Percentiles rank a stretch among this genome's conserved stretches.
These are phyloP conservation scores for Apamea crenata DNA, from an alignment of 2,888 invertebrate species.

Conservation along the genomic window DNA sequence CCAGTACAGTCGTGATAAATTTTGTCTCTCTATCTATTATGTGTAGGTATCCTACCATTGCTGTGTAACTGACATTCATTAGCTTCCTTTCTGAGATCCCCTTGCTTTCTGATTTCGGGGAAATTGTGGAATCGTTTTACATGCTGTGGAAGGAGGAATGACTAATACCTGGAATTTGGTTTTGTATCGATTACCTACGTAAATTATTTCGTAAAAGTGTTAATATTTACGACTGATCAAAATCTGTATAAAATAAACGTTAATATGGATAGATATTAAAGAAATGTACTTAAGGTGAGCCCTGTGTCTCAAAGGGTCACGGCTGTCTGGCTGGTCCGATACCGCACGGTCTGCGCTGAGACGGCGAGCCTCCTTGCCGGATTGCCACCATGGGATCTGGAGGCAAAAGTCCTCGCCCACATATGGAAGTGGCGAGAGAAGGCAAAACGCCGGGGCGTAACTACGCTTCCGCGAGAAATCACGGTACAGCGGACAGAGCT, in stretches of 20 bases:
- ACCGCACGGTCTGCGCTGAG: too few species aligned
- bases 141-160: neutral
- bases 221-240: neutral
- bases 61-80: constrained; percentile 45
- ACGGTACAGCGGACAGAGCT: too few species aligned
- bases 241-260: neutral
- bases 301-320: too few species aligned
- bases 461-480: too few species aligned
- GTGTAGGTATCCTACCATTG: constrained; percentile 43
- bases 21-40: constrained; percentile 60
- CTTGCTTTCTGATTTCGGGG: neutral
- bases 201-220: neutral
- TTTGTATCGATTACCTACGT: neutral
- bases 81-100: constrained; percentile 13
- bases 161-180: neutral
- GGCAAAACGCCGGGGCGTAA: too few species aligned
- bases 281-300: neutral
- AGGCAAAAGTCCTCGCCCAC: too few species aligned
- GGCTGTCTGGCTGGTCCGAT: too few species aligned
- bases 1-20: constrained; percentile 58
- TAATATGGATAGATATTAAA: neutral
- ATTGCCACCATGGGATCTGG: too few species aligned
- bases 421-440: too few species aligned
- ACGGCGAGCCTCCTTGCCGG: too few species aligned
- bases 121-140: neutral